These are phyloP conservation scores for Salmo trutta DNA, from an alignment of 2,797 vertebrate genomes.

Conservation along the genomic window DNA sequence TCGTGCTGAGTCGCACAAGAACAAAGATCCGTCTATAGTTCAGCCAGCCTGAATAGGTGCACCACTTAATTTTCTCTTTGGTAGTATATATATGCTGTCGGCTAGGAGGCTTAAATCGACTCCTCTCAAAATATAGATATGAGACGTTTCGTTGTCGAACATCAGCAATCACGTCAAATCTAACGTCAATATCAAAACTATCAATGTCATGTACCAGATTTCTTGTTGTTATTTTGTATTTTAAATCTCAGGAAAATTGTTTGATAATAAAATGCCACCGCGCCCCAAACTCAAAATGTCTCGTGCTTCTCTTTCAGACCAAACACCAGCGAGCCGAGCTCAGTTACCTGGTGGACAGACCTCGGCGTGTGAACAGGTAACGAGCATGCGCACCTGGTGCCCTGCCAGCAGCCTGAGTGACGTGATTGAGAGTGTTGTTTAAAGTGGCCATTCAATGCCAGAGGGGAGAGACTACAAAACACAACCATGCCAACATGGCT, in stretches of 20 bases:
- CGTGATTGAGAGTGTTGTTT: not conserved
- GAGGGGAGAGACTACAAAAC: constrained; percentile 47
- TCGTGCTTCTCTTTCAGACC: constrained; percentile 76
- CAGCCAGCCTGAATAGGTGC: constrained; percentile 48
- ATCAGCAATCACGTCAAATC: constrained; percentile 2
- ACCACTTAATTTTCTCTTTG: constrained; percentile 44
- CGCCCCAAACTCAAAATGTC: constrained; percentile 3
- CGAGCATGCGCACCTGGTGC: constrained; percentile 20
- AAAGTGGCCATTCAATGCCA: constrained; percentile 79
- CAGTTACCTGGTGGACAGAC: constrained; percentile 91
- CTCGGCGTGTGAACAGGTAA: constrained; percentile 91
- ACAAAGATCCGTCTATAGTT: constrained; percentile 67
- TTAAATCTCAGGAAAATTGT: not conserved
- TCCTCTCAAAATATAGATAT: constrained; percentile 1
- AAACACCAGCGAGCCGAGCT: constrained; percentile 90
- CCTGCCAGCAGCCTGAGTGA: not conserved
- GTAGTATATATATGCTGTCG: constrained; percentile 29
- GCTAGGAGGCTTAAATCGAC: not conserved
- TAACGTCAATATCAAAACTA: not conserved
- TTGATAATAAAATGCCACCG: not conserved
- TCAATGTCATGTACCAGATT: not conserved
- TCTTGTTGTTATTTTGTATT: not conserved
- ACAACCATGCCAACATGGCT: not conserved
- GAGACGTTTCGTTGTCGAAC: not conserved
- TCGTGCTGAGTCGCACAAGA: constrained; percentile 66